Evolutionary conservation across 2,113 vertebrate genomes (phyloP), one percentile per base, ranked within the genome.

Genomic region (Spermophilus dauricus): DNA sequence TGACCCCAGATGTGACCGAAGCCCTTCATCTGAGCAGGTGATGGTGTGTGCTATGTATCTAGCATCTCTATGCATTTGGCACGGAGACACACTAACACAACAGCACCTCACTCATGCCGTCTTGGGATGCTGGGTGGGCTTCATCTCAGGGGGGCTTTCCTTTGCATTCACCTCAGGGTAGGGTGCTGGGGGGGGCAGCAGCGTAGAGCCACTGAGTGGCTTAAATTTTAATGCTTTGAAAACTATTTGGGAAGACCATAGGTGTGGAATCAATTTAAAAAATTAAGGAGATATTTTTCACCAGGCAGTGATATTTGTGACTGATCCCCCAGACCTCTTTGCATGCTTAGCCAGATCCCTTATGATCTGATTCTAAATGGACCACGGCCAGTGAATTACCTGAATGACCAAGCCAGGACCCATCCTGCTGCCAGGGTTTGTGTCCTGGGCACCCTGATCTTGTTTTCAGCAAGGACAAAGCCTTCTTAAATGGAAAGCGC

Each of bases 251-350:
- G 88, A 90, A 92, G 56, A 96, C 92, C 95, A 97, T 97, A 98
- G 98, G 97, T 96, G 77, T 97, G 93, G 92, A 97, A 98, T 98
- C 97, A 96, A 98, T 98, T 26, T 26, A 26, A 77, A 96, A 98
- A 98, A 98, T 96, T 98, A 98, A 98, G 96, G 86, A 98, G 98
- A 98, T 97, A 97, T 95, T 97, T 98, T 98, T 98, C 98, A 98
- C 98, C 98, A 98, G 95, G 95, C 65, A 65, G 94, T 98, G 97
- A 97, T 98, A 98, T 98, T 98, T 98, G 96, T 97, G 98, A 98
- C 97, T 98, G 97, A 98, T 98, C 97, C 98, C 97, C 93, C 78
- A 97, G 98, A 98, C 91, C 97, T 98, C 97, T 94, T 67, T 97
- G 96, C 96, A 95, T 89, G 97, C 88, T 94, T 76, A 92, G 91